Percentiles rank a stretch among this genome's conserved stretches.
Conservation (phyloP, 2,797 vertebrate genomes). For the Vipera latastei region DNA sequence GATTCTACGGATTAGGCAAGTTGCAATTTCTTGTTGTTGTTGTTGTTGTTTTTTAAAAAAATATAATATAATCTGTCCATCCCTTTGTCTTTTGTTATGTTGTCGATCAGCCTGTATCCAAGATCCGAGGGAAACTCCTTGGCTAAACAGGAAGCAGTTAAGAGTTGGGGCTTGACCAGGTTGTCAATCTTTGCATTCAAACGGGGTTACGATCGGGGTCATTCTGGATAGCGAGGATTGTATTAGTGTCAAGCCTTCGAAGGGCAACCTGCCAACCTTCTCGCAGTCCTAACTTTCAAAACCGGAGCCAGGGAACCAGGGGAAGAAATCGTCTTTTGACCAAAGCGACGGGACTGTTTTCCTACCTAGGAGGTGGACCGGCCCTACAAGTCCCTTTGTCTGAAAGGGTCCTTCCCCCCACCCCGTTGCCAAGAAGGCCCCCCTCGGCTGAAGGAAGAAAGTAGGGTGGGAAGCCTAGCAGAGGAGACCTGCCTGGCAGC, state of each 20-base stretch:
- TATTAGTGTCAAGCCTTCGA: not conserved
- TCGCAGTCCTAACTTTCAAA: not conserved
- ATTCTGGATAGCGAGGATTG: not conserved
- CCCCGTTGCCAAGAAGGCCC: not conserved
- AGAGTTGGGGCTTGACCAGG: not conserved
- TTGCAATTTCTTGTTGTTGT: not conserved
- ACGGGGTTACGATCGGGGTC: not conserved
- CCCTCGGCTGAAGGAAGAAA: not conserved
- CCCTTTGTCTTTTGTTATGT: slow-evolving; percentile 1
- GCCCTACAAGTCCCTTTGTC: slow-evolving; percentile 14
- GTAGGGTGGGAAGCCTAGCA: not conserved
- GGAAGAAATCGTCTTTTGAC: not conserved
- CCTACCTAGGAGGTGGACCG: not conserved
- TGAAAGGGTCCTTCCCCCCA: not conserved
- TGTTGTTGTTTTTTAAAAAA: too few species aligned
- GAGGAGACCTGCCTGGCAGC: not conserved
- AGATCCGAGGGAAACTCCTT: not conserved
- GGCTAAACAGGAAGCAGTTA: not conserved
- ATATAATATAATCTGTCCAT: not conserved
- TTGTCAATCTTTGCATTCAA: slow-evolving; percentile 8
- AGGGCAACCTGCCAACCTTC: not conserved
- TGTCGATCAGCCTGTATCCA: not conserved
- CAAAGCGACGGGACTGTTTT: not conserved
- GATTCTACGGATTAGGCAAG: not conserved
- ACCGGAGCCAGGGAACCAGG: not conserved